phyloP scores from a whole-genome alignment of 2,888 invertebrate species.

The Lumbricus terrestris region DNA sequence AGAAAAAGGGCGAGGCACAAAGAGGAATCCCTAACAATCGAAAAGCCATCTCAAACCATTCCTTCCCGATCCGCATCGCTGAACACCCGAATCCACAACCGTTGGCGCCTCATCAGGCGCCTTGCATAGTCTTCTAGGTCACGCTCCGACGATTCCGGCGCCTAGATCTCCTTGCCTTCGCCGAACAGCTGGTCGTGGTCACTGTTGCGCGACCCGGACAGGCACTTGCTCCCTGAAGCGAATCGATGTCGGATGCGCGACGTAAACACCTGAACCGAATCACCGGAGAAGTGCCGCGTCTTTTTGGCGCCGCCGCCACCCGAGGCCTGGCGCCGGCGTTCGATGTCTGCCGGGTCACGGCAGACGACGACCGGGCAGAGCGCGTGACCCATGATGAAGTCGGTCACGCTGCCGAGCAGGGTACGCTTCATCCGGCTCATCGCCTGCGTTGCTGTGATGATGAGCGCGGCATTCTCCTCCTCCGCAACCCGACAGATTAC shows the following conservation, averaged over 20 bases:
- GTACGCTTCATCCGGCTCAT: slow-evolving; percentile 38
- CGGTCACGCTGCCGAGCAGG: slow-evolving; percentile 37
- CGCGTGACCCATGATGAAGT: slow-evolving; percentile 42
- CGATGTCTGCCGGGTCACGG: slow-evolving; percentile 21
- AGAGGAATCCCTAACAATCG: neutral
- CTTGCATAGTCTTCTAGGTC: neutral
- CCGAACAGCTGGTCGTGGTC: slow-evolving; percentile 6
- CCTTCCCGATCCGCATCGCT: neutral
- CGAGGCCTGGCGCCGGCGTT: slow-evolving; percentile 1
- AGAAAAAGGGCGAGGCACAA: neutral
- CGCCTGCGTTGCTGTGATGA: slow-evolving; percentile 37
- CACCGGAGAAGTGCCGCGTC: slow-evolving; percentile 38
- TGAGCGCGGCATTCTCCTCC: slow-evolving; percentile 38
- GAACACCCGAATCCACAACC: neutral
- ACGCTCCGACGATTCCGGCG: neutral
- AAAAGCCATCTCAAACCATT: neutral
- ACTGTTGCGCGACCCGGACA: slow-evolving; percentile 10
- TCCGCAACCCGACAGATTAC: slow-evolving; percentile 38
- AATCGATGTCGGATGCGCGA: slow-evolving; percentile 30
- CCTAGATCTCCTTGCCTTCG: neutral
- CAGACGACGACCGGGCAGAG: slow-evolving; percentile 42
- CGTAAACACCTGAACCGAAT: slow-evolving; percentile 29
- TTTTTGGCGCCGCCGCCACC: neutral
- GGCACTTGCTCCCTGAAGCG: slow-evolving; percentile 30
- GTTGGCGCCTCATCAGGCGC: neutral